phyloP scores from a whole-genome alignment of 37 sponge, comb jelly and placozoan genomes.

The Diacarnus erythraeanus region DNA sequence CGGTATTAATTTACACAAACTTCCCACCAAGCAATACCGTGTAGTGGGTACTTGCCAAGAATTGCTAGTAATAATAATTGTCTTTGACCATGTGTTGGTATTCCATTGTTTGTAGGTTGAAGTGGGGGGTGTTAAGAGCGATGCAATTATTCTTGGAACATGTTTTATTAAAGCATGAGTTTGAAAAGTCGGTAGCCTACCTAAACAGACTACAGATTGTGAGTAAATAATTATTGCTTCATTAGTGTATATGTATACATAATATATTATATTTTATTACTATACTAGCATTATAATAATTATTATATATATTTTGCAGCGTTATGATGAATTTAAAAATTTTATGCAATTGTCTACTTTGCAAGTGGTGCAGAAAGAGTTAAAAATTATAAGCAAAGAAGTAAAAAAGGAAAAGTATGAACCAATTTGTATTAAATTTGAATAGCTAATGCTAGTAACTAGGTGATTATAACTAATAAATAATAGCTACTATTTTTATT shows the following conservation, averaged over 20 bases:
- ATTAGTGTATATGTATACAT: background rate
- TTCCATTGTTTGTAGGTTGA: constrained; percentile 22
- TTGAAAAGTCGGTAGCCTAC: constrained; percentile 12
- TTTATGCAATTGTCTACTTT: constrained; percentile 25
- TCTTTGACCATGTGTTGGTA: too few relatives aligned
- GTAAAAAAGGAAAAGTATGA: constrained; percentile 9
- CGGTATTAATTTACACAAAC: too few relatives aligned
- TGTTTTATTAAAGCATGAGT: constrained; percentile 38
- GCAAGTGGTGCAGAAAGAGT: constrained; percentile 21
- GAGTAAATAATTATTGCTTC: background rate
- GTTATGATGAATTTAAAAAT: constrained; percentile 9
- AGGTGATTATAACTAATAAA: background rate
- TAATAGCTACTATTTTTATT: background rate
- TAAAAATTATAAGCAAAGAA: constrained; percentile 25
- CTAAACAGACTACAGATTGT: constrained; percentile 44
- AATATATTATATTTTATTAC: background rate
- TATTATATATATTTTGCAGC: background rate
- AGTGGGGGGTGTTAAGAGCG: constrained; percentile 58
- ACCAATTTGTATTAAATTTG: background rate
- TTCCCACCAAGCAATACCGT: too few relatives aligned
- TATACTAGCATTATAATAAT: background rate
- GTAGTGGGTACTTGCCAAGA: too few relatives aligned
- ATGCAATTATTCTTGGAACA: constrained; percentile 72
- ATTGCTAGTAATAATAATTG: too few relatives aligned
- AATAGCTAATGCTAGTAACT: background rate